A percentile compares a stretch with the other conserved stretches of the same genome.
Conservation (phyloP, 23 tunicate species). For the Trididemnum clinides region DNA sequence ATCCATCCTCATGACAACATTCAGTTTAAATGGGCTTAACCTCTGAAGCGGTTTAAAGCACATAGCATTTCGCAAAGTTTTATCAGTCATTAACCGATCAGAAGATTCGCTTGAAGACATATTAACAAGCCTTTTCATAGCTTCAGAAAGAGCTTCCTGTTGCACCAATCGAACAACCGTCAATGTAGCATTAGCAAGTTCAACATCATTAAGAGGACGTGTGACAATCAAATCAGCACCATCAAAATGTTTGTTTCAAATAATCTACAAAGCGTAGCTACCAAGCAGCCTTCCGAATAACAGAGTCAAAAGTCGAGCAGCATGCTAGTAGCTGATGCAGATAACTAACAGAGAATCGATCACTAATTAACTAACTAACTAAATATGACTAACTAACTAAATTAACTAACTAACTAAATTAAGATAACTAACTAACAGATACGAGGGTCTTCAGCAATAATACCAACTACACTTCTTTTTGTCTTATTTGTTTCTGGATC, state of each 20-base stretch:
- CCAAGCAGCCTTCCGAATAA: background rate
- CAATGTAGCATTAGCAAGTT: slow-evolving; percentile 22
- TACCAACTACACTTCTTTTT: background rate
- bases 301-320: background rate
- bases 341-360: too few relatives aligned
- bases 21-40: background rate
- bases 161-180: slow-evolving; percentile 29
- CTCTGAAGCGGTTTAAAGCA: background rate
- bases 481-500: background rate
- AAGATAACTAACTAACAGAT: too few relatives aligned
- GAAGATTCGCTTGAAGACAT: background rate
- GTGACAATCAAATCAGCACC: background rate
- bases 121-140: background rate
- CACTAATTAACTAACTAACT: too few relatives aligned
- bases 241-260: background rate
- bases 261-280: background rate
- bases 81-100: too few relatives aligned
- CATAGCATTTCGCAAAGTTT: background rate
- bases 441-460: background rate
- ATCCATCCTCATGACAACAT: background rate
- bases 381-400: too few relatives aligned
- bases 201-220: background rate
- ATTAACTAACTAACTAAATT: too few relatives aligned
- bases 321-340: background rate
- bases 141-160: slow-evolving; percentile 7